These are phyloP conservation scores for Synergus laeviventris DNA, from an alignment of 2,888 invertebrate genomes.

Conservation along the genomic window DNA sequence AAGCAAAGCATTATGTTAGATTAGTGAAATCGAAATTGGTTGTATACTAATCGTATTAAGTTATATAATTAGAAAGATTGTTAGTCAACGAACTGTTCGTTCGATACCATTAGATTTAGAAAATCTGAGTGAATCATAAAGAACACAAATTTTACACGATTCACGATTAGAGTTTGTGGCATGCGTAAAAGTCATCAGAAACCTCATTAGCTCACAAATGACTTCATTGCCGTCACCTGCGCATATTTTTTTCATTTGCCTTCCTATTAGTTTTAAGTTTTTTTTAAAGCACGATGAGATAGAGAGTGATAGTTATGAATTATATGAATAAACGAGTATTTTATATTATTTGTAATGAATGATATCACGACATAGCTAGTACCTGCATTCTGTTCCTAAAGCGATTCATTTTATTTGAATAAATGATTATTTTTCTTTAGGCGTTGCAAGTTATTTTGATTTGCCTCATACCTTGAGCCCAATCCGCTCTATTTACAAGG, in stretches of 20 bases:
- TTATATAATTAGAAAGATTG: slow-evolving; percentile 3
- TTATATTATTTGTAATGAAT: slow-evolving; percentile 45
- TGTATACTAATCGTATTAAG: slow-evolving; percentile 23
- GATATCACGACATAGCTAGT: slow-evolving; percentile 56
- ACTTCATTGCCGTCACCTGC: slow-evolving; percentile 9
- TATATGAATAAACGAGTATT: slow-evolving; percentile 45
- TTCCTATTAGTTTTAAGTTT: slow-evolving; percentile 26
- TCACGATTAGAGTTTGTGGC: slow-evolving; percentile 36
- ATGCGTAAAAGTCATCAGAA: slow-evolving; percentile 28
- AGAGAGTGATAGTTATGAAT: slow-evolving; percentile 1
- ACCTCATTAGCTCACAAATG: slow-evolving; percentile 13
- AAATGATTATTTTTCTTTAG: slow-evolving; percentile 66
- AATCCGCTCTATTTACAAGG: background rate
- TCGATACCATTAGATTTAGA: slow-evolving; percentile 10
- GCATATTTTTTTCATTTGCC: slow-evolving; percentile 33
- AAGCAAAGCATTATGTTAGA: background rate
- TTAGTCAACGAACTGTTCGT: slow-evolving; percentile 24
- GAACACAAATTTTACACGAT: slow-evolving; percentile 1
- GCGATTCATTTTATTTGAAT: slow-evolving; percentile 60
- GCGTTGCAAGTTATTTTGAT: slow-evolving; percentile 40
- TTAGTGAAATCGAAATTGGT: slow-evolving; percentile 9
- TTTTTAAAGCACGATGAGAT: slow-evolving; percentile 1
- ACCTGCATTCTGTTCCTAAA: slow-evolving; percentile 65
- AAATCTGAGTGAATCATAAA: background rate
- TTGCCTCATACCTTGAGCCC: slow-evolving; percentile 38